These are phyloP conservation scores for Frieseomelitta varia DNA, from an alignment of 1,140 invertebrate species.

Conservation along the genomic window DNA sequence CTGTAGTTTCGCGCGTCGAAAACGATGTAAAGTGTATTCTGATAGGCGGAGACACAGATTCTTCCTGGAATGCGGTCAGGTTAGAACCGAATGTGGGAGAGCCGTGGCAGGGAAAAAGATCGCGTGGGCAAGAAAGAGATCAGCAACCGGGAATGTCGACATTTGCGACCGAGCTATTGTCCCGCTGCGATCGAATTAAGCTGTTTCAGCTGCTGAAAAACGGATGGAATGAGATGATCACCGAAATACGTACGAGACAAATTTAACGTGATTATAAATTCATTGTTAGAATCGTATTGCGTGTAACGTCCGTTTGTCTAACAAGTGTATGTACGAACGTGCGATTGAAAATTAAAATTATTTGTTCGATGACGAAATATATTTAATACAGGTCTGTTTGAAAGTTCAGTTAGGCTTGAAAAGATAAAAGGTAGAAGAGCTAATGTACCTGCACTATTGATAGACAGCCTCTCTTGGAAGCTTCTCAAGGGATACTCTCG, in stretches of 20 bases:
- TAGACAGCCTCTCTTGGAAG: not conserved
- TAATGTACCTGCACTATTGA: not conserved
- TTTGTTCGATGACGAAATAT: not conserved
- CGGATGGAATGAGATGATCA: not conserved
- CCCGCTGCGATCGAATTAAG: constrained; percentile 8
- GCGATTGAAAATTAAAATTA: not conserved
- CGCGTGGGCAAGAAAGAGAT: constrained; percentile 9
- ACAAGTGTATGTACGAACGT: not conserved
- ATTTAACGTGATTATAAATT: not conserved
- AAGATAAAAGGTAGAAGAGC: not conserved
- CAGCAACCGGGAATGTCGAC: constrained; percentile 28
- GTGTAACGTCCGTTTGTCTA: not conserved
- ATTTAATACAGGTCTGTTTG: not conserved
- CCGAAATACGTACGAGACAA: not conserved
- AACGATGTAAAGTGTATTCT: constrained; percentile 25
- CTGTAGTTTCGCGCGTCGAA: not conserved
- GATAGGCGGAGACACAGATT: constrained; percentile 62
- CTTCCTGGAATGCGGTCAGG: constrained; percentile 70
- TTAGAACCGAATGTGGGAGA: constrained; percentile 64
- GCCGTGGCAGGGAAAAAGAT: constrained; percentile 21
- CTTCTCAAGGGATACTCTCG: not conserved
- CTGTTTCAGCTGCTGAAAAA: constrained; percentile 20
- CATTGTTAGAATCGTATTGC: not conserved
- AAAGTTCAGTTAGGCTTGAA: not conserved
- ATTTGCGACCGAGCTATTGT: constrained; percentile 6